Conservation (phyloP, 2,797 vertebrate species). For the Anas capensis region DNA sequence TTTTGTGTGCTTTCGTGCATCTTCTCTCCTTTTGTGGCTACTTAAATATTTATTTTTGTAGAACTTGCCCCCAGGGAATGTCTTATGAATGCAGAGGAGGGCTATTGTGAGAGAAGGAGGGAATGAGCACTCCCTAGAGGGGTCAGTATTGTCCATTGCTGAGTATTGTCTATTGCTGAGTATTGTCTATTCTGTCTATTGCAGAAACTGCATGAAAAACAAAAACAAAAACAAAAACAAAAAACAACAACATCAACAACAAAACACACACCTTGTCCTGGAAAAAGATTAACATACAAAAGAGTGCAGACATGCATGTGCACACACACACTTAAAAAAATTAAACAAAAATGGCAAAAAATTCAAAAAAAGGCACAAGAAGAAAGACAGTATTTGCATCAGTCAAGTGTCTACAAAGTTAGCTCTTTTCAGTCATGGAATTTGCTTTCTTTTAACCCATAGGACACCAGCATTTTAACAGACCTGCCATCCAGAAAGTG, state of each 20-base stretch:
- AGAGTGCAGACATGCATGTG: background rate
- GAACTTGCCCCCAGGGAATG: constrained; percentile 13
- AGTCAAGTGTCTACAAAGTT: background rate
- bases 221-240: background rate
- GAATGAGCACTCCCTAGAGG: constrained; percentile 3
- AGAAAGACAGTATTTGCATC: background rate
- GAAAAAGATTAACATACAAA: background rate
- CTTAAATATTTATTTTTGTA: constrained; percentile 66
- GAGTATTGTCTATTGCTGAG: background rate
- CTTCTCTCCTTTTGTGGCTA: background rate
- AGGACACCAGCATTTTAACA: background rate
- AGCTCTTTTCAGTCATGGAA: background rate
- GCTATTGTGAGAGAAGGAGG: background rate
- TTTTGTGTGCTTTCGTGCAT: background rate
- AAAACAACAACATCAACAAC: too few relatives aligned
- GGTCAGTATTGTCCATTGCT: background rate
- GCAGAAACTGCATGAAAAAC: background rate
- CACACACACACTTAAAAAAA: background rate
- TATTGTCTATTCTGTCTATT: too few relatives aligned
- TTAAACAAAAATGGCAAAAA: background rate
- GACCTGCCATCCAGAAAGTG: background rate
- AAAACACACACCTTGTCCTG: background rate
- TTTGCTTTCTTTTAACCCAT: background rate
- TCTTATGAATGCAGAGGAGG: constrained; percentile 35
- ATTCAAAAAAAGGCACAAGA: background rate